Evolutionary conservation across 2,888 invertebrate genomes (phyloP).

Genomic region (Ellobium chinense): DNA sequence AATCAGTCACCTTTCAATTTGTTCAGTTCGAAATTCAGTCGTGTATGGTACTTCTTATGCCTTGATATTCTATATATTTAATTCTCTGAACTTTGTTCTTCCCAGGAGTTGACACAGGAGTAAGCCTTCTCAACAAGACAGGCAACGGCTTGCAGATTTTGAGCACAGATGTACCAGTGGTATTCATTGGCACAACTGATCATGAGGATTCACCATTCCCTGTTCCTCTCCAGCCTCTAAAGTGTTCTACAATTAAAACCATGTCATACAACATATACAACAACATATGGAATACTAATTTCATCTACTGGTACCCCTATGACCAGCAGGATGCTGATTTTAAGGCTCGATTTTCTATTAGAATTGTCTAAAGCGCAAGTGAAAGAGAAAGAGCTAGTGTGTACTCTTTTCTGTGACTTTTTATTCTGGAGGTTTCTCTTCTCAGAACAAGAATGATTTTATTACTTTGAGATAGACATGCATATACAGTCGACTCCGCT

Average conservation of each 20-base stretch:
- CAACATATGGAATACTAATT: constrained; percentile 77
- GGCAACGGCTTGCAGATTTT: constrained; percentile 51
- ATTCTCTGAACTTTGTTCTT: background rate
- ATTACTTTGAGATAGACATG: no score
- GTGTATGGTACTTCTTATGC: no score
- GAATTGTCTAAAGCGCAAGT: constrained; percentile 25
- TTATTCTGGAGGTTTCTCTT: no score
- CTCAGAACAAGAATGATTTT: no score
- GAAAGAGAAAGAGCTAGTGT: no score
- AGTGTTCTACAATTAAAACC: constrained; percentile 60
- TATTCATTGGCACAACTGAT: constrained; percentile 56
- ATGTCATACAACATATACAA: constrained; percentile 74
- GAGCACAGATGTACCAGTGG: constrained; percentile 66
- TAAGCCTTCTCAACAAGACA: background rate
- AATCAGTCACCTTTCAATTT: no score
- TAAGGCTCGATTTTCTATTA: constrained; percentile 53
- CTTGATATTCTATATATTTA: no score
- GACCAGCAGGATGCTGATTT: constrained; percentile 53
- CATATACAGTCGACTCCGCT: no score
- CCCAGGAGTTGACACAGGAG: constrained; percentile 24
- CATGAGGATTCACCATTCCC: constrained; percentile 67
- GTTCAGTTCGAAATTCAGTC: no score
- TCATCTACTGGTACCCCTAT: constrained; percentile 75
- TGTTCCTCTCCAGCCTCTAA: constrained; percentile 67
- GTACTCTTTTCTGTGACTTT: no score